phyloP scores from a whole-genome alignment of 2,797 vertebrate species.

The Picus viridis region DNA sequence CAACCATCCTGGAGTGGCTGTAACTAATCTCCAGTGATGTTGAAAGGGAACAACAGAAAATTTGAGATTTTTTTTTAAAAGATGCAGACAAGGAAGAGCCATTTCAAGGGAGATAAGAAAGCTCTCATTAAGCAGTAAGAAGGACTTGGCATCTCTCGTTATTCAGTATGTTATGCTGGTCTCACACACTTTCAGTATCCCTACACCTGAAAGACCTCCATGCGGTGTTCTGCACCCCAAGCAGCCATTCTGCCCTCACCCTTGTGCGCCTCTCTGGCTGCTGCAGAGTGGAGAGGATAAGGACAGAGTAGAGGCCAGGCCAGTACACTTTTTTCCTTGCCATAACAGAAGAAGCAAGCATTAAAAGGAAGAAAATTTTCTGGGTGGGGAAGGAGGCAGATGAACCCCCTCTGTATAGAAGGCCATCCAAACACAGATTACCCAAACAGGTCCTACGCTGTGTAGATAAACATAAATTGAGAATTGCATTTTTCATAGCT shows the following conservation, averaged over 20 bases:
- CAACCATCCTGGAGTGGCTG: background rate
- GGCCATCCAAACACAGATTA: background rate
- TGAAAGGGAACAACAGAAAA: background rate
- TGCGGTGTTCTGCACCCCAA: accelerated
- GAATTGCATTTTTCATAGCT: background rate
- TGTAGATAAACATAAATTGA: background rate
- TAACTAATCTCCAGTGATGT: background rate
- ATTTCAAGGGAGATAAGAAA: background rate
- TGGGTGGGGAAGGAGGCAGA: background rate
- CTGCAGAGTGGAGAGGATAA: accelerated
- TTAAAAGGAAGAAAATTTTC: background rate
- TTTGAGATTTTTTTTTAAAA: background rate
- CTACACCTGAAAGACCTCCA: background rate
- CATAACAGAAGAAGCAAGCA: background rate
- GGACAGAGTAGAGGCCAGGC: accelerated
- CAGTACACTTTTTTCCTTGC: background rate
- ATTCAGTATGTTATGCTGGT: background rate
- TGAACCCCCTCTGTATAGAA: background rate
- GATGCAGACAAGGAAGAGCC: background rate
- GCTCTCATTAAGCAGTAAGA: background rate
- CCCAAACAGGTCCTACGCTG: accelerated
- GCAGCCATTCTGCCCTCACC: background rate
- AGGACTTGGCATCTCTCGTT: background rate
- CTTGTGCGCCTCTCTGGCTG: background rate
- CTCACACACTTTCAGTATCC: background rate